Conservation (phyloP, 2,888 invertebrate species). For the Callyntrura sp. region DNA sequence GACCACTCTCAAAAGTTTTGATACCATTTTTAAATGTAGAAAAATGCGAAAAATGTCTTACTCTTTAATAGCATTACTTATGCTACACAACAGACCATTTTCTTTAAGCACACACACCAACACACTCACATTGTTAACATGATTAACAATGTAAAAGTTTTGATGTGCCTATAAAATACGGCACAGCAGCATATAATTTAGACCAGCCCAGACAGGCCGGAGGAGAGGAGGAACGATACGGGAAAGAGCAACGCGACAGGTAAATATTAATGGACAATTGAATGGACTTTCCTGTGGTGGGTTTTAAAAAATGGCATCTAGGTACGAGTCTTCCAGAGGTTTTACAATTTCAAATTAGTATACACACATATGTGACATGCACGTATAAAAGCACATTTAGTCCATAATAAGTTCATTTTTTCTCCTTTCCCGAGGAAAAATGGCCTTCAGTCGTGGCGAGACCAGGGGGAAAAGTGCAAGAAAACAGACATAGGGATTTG, state of each 20-base stretch:
- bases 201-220: not conserved
- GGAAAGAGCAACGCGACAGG: slow-evolving; percentile 7
- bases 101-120: not conserved
- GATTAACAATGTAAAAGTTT: not conserved
- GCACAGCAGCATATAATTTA: no score
- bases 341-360: not conserved
- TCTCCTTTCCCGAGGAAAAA: not conserved
- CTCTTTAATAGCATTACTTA: not conserved
- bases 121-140: not conserved
- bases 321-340: not conserved
- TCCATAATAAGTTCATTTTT: not conserved
- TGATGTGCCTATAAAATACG: not conserved
- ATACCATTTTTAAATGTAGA: slow-evolving; percentile 17
- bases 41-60: not conserved
- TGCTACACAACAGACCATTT: slow-evolving; percentile 2
- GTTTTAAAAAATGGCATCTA: not conserved
- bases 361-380: not conserved
- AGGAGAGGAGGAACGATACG: not conserved
- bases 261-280: slow-evolving; percentile 3
- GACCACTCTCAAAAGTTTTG: slow-evolving; percentile 18
- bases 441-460: not conserved
- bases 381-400: not conserved
- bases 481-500: no score
- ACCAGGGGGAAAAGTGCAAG: no score
- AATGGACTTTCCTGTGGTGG: not conserved